These are phyloP conservation scores for Drosophila nebulosa DNA, from an alignment of 1,140 invertebrate genomes.

Conservation along the genomic window DNA sequence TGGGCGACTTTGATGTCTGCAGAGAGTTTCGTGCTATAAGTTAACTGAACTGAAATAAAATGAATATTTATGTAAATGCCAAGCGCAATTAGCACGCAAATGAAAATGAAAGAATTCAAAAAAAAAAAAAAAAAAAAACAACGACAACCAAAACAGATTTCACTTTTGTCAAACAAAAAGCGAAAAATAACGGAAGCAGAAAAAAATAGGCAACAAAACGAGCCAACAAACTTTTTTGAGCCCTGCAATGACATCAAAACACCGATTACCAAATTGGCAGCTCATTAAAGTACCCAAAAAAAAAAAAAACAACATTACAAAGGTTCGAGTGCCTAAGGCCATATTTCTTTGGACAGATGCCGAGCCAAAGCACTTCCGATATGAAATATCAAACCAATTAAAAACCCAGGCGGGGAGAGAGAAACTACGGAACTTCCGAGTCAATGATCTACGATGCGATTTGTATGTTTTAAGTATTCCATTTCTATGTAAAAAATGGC, in stretches of 20 bases:
- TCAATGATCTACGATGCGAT: no score
- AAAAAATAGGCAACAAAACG: background rate
- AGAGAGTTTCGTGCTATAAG: constrained; percentile 1
- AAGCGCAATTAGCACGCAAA: constrained; percentile 64
- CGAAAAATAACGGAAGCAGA: constrained; percentile 52
- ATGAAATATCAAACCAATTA: no score
- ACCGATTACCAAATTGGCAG: constrained; percentile 66
- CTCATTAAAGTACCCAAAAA: constrained; percentile 57
- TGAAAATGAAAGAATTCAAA: constrained; percentile 31
- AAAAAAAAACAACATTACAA: constrained; percentile 37
- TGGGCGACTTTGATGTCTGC: constrained; percentile 50
- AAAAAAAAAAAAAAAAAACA: constrained; percentile 24
- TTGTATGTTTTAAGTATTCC: no score
- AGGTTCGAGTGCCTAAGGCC: background rate
- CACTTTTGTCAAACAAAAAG: constrained; percentile 8
- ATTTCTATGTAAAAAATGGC: no score
- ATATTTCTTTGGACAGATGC: background rate
- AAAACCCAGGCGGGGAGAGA: no score
- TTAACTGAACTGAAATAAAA: constrained; percentile 27
- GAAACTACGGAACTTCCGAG: no score
- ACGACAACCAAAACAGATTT: constrained; percentile 18
- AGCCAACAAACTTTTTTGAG: background rate
- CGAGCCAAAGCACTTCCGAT: no score
- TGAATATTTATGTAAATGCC: constrained; percentile 56
- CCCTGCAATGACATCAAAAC: constrained; percentile 71